Conservation (phyloP, 1,140 invertebrate genomes). For the Lordiphosa clarofinis region DNA sequence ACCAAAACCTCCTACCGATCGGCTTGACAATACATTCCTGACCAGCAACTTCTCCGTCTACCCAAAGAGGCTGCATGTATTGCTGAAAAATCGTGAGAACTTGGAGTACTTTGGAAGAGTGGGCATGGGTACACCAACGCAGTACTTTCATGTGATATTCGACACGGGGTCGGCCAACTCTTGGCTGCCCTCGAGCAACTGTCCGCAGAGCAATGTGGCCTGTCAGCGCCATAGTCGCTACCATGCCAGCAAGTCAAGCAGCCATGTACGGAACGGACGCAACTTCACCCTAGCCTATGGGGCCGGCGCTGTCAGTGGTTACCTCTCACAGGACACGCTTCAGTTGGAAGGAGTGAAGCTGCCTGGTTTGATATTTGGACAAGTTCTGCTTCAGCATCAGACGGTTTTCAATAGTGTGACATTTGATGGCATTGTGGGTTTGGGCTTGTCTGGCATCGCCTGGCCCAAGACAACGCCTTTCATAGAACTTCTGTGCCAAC, state of each 20-base stretch:
- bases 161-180: conserved; percentile 62
- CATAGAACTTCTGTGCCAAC: conserved; percentile 94
- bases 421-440: conserved; percentile 97
- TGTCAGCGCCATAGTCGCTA: conserved; percentile 82
- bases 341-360: conserved; percentile 83
- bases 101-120: conserved; percentile 85
- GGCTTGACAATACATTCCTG: conserved; percentile 4
- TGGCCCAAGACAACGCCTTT: conserved; percentile 94
- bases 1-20: neutral
- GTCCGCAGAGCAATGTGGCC: conserved; percentile 29
- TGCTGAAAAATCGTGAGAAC: conserved; percentile 28
- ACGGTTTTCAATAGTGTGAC: conserved; percentile 92
- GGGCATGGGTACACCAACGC: conserved; percentile 93
- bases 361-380: conserved; percentile 94
- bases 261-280: conserved; percentile 93
- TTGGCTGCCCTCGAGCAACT: conserved; percentile 55
- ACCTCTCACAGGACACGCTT: conserved; percentile 93
- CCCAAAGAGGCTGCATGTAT: conserved; percentile 7
- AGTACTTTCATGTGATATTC: conserved; percentile 81
- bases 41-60: neutral
- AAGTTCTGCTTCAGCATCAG: conserved; percentile 94
- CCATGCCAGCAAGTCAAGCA: conserved; percentile 89
- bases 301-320: conserved; percentile 95
- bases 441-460: conserved; percentile 92
- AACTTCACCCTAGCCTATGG: conserved; percentile 96